phyloP scores from a whole-genome alignment of 2,888 invertebrate genomes.

The Dichetophora obliterata region DNA sequence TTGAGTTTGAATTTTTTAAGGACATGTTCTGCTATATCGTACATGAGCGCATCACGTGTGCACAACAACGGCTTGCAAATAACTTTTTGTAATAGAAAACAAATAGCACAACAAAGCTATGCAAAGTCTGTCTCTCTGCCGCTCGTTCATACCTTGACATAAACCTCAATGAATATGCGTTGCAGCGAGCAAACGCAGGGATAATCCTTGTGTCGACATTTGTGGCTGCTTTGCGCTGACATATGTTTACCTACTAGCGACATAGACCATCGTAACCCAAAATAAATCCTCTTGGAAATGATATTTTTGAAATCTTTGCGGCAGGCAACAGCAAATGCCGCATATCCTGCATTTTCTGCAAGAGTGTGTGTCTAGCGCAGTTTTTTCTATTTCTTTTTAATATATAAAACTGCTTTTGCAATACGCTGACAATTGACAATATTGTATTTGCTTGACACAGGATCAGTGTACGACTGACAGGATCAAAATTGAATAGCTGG shows the following conservation, averaged over 20 bases:
- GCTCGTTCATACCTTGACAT: not conserved
- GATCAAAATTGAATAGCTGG: too few species aligned
- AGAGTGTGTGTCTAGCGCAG: not conserved
- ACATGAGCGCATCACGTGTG: not conserved
- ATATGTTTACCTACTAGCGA: conserved; percentile 26
- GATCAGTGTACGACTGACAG: too few species aligned
- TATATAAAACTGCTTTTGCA: not conserved
- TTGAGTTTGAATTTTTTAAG: not conserved
- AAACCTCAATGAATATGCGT: not conserved
- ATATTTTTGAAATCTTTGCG: not conserved
- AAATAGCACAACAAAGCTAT: not conserved
- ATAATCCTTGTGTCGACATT: conserved; percentile 23
- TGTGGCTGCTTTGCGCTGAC: conserved; percentile 10
- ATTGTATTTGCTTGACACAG: not conserved
- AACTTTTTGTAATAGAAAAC: not conserved
- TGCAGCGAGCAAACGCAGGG: not conserved
- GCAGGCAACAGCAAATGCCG: not conserved
- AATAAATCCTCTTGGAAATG: not conserved
- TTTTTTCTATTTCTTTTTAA: not conserved
- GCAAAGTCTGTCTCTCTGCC: not conserved
- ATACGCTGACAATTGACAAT: conserved; percentile 5
- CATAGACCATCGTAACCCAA: not conserved
- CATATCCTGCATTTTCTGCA: not conserved
- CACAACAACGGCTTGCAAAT: not conserved
- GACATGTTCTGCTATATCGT: not conserved